These are phyloP conservation scores for Chironomus striatipennis DNA, from an alignment of 1,140 invertebrate species.

Conservation along the genomic window DNA sequence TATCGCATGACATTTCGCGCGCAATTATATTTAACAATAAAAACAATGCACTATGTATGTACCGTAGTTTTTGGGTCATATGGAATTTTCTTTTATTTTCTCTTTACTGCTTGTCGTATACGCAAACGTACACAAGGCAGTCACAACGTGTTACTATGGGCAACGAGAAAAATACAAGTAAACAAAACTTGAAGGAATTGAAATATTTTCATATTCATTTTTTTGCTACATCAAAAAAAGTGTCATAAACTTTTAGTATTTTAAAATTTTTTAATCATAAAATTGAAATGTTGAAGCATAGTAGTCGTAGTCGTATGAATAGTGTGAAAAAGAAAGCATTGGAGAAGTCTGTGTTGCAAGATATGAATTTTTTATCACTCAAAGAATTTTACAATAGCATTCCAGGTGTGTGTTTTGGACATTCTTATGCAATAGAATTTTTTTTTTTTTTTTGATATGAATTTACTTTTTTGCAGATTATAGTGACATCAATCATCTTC, in stretches of 20 bases:
- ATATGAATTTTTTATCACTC: constrained; percentile 28
- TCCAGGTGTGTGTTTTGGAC: constrained; percentile 30
- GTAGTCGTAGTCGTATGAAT: not conserved
- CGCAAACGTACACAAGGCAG: not conserved
- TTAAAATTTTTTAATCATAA: not conserved
- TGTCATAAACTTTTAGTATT: constrained; percentile 5
- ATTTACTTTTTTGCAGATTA: constrained; percentile 34
- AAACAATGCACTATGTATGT: not conserved
- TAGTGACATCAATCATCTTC: constrained; percentile 37
- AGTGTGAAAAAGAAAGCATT: constrained; percentile 7
- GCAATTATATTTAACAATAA: not conserved
- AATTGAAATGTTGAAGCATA: not conserved
- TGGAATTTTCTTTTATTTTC: not conserved
- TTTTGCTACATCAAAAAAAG: not conserved
- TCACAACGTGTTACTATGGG: not conserved
- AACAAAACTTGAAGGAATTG: constrained; percentile 10
- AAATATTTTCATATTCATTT: not conserved
- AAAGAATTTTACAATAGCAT: constrained; percentile 40
- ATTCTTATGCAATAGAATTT: not conserved
- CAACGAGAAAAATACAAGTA: not conserved
- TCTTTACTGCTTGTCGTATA: not conserved
- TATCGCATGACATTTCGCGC: not conserved
- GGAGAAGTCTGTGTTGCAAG: not conserved
- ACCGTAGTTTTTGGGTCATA: not conserved
- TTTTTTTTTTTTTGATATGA: not conserved